Conservation (phyloP, 1,140 invertebrate species). For the Choristoneura fumiferana region DNA sequence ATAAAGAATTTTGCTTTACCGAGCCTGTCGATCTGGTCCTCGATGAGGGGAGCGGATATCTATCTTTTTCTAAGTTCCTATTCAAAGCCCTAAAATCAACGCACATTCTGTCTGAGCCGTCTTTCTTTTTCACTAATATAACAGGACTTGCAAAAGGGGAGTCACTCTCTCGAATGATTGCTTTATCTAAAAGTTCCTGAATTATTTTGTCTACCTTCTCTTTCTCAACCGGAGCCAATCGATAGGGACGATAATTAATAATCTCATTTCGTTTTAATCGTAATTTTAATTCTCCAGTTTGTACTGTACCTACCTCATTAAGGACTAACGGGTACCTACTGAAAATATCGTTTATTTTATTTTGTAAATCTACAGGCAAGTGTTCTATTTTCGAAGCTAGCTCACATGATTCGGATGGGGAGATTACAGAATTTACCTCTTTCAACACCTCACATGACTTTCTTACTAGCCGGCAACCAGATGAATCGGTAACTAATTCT, state of each 20-base stretch:
- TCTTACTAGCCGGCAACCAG: neutral
- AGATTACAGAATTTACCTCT: neutral
- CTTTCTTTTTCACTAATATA: slow-evolving; percentile 29
- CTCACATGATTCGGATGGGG: neutral
- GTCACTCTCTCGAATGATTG: slow-evolving; percentile 44
- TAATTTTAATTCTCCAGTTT: slow-evolving; percentile 14
- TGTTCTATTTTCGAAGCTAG: neutral
- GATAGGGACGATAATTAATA: slow-evolving; percentile 11
- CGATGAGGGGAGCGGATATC: slow-evolving; percentile 19
- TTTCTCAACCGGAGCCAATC: slow-evolving; percentile 7
- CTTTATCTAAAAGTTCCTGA: slow-evolving; percentile 40
- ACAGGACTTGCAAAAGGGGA: slow-evolving; percentile 33
- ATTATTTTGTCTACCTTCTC: slow-evolving; percentile 37
- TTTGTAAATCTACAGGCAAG: slow-evolving; percentile 2
- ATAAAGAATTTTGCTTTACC: slow-evolving; percentile 18
- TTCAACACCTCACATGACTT: neutral
- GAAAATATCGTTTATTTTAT: slow-evolving; percentile 2
- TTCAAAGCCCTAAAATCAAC: slow-evolving; percentile 20
- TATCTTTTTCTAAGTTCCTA: slow-evolving; percentile 4
- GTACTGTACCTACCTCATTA: neutral
- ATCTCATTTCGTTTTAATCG: neutral
- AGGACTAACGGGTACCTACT: slow-evolving; percentile 2
- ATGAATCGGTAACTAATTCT: neutral
- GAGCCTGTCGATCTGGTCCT: slow-evolving; percentile 14
- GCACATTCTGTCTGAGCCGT: slow-evolving; percentile 24